Base-by-base conservation (phyloP, 2,113 vertebrate genomes). In the Columba livia region DNA sequence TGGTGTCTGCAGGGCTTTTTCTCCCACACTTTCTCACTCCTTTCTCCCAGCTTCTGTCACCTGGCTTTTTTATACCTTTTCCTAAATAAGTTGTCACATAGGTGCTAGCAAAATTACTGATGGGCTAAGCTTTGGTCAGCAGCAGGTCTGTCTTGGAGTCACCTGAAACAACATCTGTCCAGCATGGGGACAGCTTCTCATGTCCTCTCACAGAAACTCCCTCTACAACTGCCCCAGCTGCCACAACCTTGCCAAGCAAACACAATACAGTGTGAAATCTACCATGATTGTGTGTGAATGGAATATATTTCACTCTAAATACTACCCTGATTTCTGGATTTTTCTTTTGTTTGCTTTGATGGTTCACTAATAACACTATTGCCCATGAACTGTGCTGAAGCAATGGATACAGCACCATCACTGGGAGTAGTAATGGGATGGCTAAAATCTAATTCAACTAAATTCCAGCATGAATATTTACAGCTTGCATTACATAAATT, bases 101-200 rank as follows among this genome's bases (percentile, higher is more conserved):
- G 10, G 28, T 4, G 4, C 12, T 83, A 36, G 15, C n/a, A 13
- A 31, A 4, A 4, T 36, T 29, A 15, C 23, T 14, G 23, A 58
- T 26, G 15, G 6, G 12, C 15, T 77, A 18, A 26, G 8, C 21
- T 77, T 79, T 69, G 32, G n/a, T 24, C 56, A 38, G 6, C 9
- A 60, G 11, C 4, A 9, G 28, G 24, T 44, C 12, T 17, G 2
- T 5, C 23, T 34, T 61, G 32, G 31, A 70, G 31, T 9, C 0
- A 0, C 12, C 9, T 74, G n/a, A 56, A 44, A 79, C 8, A 8
- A 15, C 2, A 23, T 83, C 9, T 56, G 1, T 47, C 25, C 10
- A 47, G 6, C 24, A 40, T 16, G 15, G 12, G 12, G 26, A 7
- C 25, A 88, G 9, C 31, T 53, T 38, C 42, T n/a, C 15, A 10